These are phyloP conservation scores for Onychomys arenicola DNA, from an alignment of 2,797 vertebrate species.

Conservation along the genomic window DNA sequence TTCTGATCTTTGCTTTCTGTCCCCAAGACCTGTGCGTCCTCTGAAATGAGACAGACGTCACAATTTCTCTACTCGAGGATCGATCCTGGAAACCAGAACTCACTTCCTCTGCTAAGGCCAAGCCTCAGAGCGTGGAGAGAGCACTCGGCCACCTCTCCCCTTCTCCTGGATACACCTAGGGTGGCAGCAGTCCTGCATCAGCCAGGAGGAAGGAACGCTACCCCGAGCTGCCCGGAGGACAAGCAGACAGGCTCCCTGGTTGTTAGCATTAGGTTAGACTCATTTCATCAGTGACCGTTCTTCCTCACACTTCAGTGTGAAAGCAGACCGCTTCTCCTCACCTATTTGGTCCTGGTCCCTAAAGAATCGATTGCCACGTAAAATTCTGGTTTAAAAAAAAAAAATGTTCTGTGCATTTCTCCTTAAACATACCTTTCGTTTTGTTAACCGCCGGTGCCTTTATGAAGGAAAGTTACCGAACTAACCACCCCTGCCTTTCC, in stretches of 20 bases:
- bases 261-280: not conserved
- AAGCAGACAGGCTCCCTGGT: too few relatives aligned
- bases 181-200: not conserved
- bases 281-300: not conserved
- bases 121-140: not conserved
- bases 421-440: not conserved
- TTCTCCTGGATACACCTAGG: not conserved
- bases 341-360: not conserved
- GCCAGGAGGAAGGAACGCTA: not conserved
- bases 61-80: not conserved
- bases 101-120: not conserved
- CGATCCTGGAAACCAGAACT: not conserved
- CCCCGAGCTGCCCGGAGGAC: not conserved
- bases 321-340: not conserved
- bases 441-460: not conserved
- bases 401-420: not conserved
- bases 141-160: not conserved
- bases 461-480: not conserved
- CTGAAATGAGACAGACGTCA: not conserved
- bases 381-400: not conserved
- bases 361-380: not conserved
- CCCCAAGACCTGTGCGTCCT: not conserved
- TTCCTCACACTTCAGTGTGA: not conserved
- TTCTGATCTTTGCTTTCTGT: not conserved
- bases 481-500: not conserved